Evolutionary conservation across 1,140 invertebrate species (phyloP), one percentile per base, ranked within the genome.

Genomic region (Babylonia areolata): DNA sequence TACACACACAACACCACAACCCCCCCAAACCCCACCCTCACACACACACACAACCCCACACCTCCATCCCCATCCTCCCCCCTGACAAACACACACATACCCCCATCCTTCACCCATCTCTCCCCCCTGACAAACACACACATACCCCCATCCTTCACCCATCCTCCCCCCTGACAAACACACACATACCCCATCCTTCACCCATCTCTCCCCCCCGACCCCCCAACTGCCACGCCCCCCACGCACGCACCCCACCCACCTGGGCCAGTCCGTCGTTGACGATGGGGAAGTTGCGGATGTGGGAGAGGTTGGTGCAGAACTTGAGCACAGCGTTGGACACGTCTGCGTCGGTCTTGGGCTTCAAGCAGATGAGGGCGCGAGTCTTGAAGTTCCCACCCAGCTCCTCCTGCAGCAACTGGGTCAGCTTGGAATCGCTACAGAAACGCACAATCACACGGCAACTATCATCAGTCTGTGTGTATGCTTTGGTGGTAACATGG

Each of bases 371-470:
- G 2, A 94, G 81, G n/a, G 90, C 92, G 40, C 89, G 82, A 31
- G 93, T 93, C 87, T 93, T 92, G 87, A 90, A 93, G 89, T 93
- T 94, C 0, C 93, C 93, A 6, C 93, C 93, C 2, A 94, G 83
- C 81, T 94, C 91, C 33, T 93, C 91, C 64, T 88, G 88, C 42
- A 94, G 85, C n/a, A 93, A 87, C 80, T 90, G 89, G 5, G 92
- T 93, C 42, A 93, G 85, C 46, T 90, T 91, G 2, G 91, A 92
- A 42, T 93, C 90, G 73, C 93, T 94, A 88, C 28, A 91, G 90
- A 46, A 37, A 81, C 12, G 84, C 69, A 75, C 15, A 80, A n/a
- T n/a, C n/a, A n/a, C n/a, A n/a, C n/a, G n/a, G n/a, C n/a, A n/a
- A n/a, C n/a, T n/a, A n/a, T n/a, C n/a, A n/a, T n/a, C n/a, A n/a